Evolutionary conservation across 2,113 vertebrate genomes (phyloP), one percentile per base, ranked within the genome.

Genomic region (Sardina pilchardus): DNA sequence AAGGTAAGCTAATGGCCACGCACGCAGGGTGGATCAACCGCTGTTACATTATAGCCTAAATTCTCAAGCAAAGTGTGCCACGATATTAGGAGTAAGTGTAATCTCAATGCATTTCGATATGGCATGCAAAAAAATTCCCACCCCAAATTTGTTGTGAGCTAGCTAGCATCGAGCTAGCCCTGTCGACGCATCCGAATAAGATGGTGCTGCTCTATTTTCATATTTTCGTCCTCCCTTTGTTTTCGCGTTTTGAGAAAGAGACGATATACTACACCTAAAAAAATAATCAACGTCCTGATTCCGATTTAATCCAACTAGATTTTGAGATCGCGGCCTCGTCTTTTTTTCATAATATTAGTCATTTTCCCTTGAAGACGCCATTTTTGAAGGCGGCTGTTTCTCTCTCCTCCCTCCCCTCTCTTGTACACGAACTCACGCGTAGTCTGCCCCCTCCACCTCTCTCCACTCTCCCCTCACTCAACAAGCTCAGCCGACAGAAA

Each of bases 331-430:
- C 88, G 93, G 94, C 94, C 94, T 92, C 89, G 90, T 87, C 39
- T 42, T 92, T 82, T 86, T 93, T 91, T 91, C 90, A 92, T 93
- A 93, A 93, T 93, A 94, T 94, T 93, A 93, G 92, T 92, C 91
- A 94, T 95, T 95, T 95, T 95, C 93, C 92, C 92, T 91, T 89
- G 91, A 91, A 94, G 95, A 95, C 95, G 95, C 95, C 95, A 96
- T 96, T 90, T 96, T 96, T 95, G 94, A 95, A 94, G 94, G 95
- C 94, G 94, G 91, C 93, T 94, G 88, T 89, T 83, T 92, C 90
- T 92, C 93, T 93, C 92, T 91, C 90, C 90, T 92, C 91, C 89
- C 90, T 93, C 75, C 83, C 50, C 81, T 42, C 81, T 82, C 84
- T 88, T 86, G 43, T 81, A 63, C 86, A 88, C 83, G 36, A 85